phyloP scores from a whole-genome alignment of 2,888 invertebrate genomes.

The Morpho achilles region DNA sequence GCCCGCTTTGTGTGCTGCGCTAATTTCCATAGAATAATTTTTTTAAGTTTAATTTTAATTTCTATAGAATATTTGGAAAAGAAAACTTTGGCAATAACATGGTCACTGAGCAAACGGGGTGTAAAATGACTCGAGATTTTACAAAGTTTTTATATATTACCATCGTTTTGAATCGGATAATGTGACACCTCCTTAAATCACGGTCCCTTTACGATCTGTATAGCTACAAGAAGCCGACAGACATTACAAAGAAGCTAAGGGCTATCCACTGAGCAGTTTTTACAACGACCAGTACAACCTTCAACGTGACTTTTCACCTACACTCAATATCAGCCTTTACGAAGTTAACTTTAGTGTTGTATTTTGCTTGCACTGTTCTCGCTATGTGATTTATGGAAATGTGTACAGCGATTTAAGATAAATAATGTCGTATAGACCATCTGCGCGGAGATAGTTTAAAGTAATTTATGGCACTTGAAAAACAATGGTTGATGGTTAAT shows the following conservation, averaged over 20 bases:
- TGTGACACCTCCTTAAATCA: conserved; percentile 6
- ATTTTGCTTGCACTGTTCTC: background rate
- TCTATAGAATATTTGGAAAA: too few relatives aligned
- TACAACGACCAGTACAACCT: conserved; percentile 8
- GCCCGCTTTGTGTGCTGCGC: too few relatives aligned
- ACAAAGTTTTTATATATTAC: too few relatives aligned
- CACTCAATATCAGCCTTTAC: conserved; percentile 1
- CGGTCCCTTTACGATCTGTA: conserved; percentile 19
- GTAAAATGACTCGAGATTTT: too few relatives aligned
- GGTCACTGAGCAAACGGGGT: too few relatives aligned
- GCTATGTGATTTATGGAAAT: conserved; percentile 9
- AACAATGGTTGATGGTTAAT: conserved; percentile 12
- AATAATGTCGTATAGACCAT: conserved; percentile 19
- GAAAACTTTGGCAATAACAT: too few relatives aligned
- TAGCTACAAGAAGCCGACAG: conserved; percentile 19
- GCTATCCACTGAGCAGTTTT: conserved; percentile 20
- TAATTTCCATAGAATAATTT: too few relatives aligned
- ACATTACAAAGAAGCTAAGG: conserved; percentile 22
- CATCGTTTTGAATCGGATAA: background rate
- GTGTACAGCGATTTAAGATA: conserved; percentile 17
- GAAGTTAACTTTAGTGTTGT: background rate
- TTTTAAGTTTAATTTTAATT: too few relatives aligned
- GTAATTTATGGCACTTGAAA: conserved; percentile 17
- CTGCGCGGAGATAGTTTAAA: conserved; percentile 18
- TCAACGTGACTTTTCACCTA: background rate